A percentile compares a stretch with the other conserved stretches of the same genome.
phyloP scores from a whole-genome alignment of 2,888 invertebrate genomes.

The Nephrotoma appendiculata region DNA sequence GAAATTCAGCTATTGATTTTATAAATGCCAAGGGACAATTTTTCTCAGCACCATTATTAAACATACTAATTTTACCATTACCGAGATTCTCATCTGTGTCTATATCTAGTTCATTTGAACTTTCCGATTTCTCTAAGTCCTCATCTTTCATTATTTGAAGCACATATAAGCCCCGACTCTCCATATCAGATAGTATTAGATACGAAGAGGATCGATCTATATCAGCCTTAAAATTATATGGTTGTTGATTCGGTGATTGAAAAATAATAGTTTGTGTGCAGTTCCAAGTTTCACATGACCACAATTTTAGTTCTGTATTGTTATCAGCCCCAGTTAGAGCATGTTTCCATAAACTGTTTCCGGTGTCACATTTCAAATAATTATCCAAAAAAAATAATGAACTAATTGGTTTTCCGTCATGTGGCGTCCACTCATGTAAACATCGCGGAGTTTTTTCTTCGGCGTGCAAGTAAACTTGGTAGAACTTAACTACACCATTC shows the following conservation, averaged over 20 bases:
- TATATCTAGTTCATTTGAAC: not conserved
- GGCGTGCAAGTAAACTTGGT: constrained; percentile 63
- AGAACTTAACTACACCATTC: constrained; percentile 86
- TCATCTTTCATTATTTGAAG: constrained; percentile 53
- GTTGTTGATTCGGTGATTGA: constrained; percentile 32
- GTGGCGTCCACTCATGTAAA: constrained; percentile 87
- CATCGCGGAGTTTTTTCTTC: constrained; percentile 58
- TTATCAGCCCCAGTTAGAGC: constrained; percentile 82
- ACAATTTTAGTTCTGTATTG: constrained; percentile 80
- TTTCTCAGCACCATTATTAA: not conserved
- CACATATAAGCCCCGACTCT: constrained; percentile 70
- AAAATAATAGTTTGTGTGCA: constrained; percentile 81
- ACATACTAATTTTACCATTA: not conserved
- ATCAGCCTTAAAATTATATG: constrained; percentile 38
- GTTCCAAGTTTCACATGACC: constrained; percentile 91
- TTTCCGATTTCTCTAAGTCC: constrained; percentile 23
- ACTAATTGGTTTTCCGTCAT: constrained; percentile 72
- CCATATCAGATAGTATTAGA: constrained; percentile 76
- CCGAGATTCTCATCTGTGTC: not conserved
- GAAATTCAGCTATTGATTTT: constrained; percentile 68
- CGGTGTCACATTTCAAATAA: constrained; percentile 35
- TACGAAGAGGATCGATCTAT: constrained; percentile 77
- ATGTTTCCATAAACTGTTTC: constrained; percentile 85
- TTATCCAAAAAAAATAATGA: constrained; percentile 91
- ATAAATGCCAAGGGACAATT: constrained; percentile 33